Evolutionary conservation across 2,113 vertebrate genomes (phyloP).

Genomic region (Phyllopteryx taeniolatus): DNA sequence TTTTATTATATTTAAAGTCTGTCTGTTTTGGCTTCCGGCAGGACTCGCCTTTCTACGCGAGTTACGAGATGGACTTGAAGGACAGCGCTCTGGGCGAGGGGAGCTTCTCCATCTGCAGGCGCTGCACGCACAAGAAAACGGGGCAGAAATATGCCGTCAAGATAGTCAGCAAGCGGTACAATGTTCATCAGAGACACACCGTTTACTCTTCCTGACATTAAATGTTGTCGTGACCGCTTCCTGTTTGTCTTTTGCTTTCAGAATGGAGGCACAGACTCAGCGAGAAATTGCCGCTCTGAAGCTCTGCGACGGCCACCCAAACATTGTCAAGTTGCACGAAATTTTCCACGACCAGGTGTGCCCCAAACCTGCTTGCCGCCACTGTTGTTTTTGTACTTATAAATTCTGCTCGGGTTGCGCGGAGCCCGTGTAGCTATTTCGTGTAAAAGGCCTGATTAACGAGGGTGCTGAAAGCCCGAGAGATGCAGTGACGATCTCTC

Average conservation of each 20-base stretch:
- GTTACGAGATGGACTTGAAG: slow-evolving; percentile 93
- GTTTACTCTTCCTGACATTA: not conserved
- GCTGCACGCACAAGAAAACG: slow-evolving; percentile 92
- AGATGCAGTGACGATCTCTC: slow-evolving; percentile 22
- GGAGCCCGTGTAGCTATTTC: slow-evolving; percentile 42
- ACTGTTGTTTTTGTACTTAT: not conserved
- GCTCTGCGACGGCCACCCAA: slow-evolving; percentile 93
- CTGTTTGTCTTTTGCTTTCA: slow-evolving; percentile 45
- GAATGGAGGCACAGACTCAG: slow-evolving; percentile 95
- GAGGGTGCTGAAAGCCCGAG: slow-evolving; percentile 25
- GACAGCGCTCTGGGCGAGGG: slow-evolving; percentile 91
- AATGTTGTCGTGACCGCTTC: not conserved
- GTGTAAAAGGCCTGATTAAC: slow-evolving; percentile 52
- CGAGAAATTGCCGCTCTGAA: slow-evolving; percentile 93
- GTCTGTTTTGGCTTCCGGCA: slow-evolving; percentile 42
- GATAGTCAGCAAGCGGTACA: slow-evolving; percentile 97
- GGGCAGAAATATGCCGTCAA: slow-evolving; percentile 92
- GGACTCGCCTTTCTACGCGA: slow-evolving; percentile 96
- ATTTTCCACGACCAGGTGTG: slow-evolving; percentile 94
- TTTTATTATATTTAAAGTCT: not conserved
- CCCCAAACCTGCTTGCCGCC: not conserved
- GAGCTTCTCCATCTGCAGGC: slow-evolving; percentile 97
- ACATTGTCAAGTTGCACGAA: slow-evolving; percentile 94
- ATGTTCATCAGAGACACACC: not conserved
- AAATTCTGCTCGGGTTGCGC: slow-evolving; percentile 11